Base-by-base conservation (phyloP, 2,113 vertebrate species). In the Vimba vimba region DNA sequence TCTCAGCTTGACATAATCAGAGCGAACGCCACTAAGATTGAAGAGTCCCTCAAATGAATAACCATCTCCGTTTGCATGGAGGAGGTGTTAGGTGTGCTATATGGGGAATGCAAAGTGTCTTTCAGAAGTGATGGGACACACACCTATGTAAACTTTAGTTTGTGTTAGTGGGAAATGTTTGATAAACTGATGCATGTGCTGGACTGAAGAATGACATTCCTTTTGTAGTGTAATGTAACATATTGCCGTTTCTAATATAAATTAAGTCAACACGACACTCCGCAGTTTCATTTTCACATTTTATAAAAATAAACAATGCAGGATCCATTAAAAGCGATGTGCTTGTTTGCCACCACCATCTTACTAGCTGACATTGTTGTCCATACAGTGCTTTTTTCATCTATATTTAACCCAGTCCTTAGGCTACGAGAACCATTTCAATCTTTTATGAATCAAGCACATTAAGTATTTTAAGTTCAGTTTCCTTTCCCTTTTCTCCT, bases 1-100 rank as follows among this genome's bases (percentile, higher is more conserved):
- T 75, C 73, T 47, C n/a, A 27, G 73, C 23, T 75, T 75, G 73
- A 75, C 73, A 75, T 13, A 75, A 75, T 75, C 73, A 75, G 73
- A 75, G 43, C 73, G n/a, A 75, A 47, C 43, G 43, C 73, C 73
- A 27, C 43, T 50, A 47, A 9, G 73, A 75, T 75, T 17, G n/a
- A 73, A 73, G 36, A 75, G 6, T 50, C 43, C 43, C 71, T 25
- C 43, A 75, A 50, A 75, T 75, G 43, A 75, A 75, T 75, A 75
- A 74, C 39, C 6, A 75, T 75, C 43, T 75, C 43, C 0, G 69
- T 73, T 73, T 73, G 25, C 43, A 6, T 47, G 43, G 23, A 74
- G 43, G 23, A 47, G 43, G 43, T 50, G n/a, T 64, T 64, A 5
- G 11, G 10, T 27, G n/a, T 27, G 73, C n/a, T 50, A 27, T 47